Base-by-base conservation (phyloP, 2,797 vertebrate species). In the Rallus crepitans region DNA sequence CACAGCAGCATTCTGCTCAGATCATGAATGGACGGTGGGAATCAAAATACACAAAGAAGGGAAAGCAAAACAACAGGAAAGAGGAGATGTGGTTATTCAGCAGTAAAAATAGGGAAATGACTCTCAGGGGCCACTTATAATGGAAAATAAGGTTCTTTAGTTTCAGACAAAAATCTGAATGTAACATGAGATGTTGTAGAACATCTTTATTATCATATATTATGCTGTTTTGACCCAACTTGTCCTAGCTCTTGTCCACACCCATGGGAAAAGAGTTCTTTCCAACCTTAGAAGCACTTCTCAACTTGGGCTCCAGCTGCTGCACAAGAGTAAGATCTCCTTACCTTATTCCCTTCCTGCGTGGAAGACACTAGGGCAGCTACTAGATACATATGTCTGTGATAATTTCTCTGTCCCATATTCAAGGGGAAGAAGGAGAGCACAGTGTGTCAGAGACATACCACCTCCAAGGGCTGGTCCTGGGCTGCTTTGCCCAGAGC, bases 151-250 rank as follows among this genome's bases (percentile, higher is more conserved):
- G n/a, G 40, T 80, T 64, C 9, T 87, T 87, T 59, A n/a, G 20
- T 83, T 91, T 89, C 77, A 79, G 31, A 28, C 75, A 48, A 91
- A 95, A 63, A 83, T 59, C 72, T n/a, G 33, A 87, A 35, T 66
- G 39, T 55, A 72, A 81, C 50, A 70, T 3, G 2, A 84, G 80
- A 84, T 6, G 11, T 20, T 30, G 15, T 42, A 82, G 59, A 88
- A 55, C 20, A 47, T 40, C 42, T 69, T 88, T 35, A 59, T 90
- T 84, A 65, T 61, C 25, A 61, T 56, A 57, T 37, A 50, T 71
- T 78, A 68, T 20, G 65, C 19, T 47, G 12, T 31, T 85, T 81
- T 80, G 69, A 73, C 25, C 6, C n/a, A 85, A 47, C 31, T 71
- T 91, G 47, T 83, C n/a, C 18, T 77, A 70, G 30, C 30, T 88